phyloP scores from a whole-genome alignment of 2,113 vertebrate genomes.

The Tragulus kanchil region DNA sequence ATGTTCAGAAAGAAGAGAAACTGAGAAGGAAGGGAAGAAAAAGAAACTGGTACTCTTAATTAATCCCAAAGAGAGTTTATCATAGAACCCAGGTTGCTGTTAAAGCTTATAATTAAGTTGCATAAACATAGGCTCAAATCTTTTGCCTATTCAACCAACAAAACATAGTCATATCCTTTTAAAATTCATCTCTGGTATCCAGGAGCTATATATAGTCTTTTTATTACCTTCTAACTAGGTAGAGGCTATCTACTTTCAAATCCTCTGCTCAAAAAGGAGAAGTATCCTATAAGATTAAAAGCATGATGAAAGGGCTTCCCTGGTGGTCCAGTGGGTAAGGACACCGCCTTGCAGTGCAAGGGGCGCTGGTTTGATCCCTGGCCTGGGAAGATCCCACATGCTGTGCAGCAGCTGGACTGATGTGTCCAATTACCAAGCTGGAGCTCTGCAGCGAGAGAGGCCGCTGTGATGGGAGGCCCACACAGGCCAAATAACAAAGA shows the following conservation, averaged over 20 bases:
- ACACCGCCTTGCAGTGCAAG: no score
- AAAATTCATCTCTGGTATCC: background rate
- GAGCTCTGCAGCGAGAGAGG: no score
- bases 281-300: slow-evolving; percentile 8
- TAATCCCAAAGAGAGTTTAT: slow-evolving; percentile 61
- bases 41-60: slow-evolving; percentile 23
- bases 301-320: background rate
- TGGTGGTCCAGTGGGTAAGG: no score
- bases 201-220: slow-evolving; percentile 35
- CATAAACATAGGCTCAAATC: slow-evolving; percentile 31
- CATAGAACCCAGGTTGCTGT: slow-evolving; percentile 10
- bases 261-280: background rate
- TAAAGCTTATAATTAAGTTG: slow-evolving; percentile 55
- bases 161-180: slow-evolving; percentile 33
- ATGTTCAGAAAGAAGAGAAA: slow-evolving; percentile 24
- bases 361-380: no score
- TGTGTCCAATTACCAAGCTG: no score
- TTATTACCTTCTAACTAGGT: slow-evolving; percentile 23
- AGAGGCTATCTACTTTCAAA: slow-evolving; percentile 29
- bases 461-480: no score
- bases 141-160: slow-evolving; percentile 8
- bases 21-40: background rate
- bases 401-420: no score
- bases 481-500: no score
- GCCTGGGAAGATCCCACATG: no score